A percentile compares a stretch with the other conserved stretches of the same genome.
phyloP scores from a whole-genome alignment of 1,140 invertebrate species.

The Atta cephalotes region DNA sequence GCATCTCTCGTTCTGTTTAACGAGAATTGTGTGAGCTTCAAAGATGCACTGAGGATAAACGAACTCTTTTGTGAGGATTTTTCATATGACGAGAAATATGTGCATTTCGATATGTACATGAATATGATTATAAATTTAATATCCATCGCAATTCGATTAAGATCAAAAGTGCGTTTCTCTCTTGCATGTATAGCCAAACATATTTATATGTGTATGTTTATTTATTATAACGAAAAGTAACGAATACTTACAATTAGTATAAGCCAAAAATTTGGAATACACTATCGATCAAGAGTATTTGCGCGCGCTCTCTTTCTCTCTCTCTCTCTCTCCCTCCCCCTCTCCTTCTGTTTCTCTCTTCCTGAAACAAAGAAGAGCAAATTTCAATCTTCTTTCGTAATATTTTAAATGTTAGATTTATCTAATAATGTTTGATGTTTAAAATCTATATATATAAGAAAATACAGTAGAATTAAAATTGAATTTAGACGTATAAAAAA shows the following conservation, averaged over 20 bases:
- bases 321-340: too few relatives aligned
- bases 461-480: too few relatives aligned
- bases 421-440: too few relatives aligned
- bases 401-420: too few relatives aligned
- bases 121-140: constrained; percentile 40
- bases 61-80: constrained; percentile 26
- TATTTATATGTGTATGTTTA: neutral
- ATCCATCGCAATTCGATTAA: neutral
- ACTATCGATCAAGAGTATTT: too few relatives aligned
- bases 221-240: too few relatives aligned
- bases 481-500: too few relatives aligned
- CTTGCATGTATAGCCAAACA: neutral
- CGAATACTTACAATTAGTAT: neutral
- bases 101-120: neutral
- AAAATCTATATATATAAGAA: neutral
- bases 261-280: neutral
- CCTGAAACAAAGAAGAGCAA: too few relatives aligned
- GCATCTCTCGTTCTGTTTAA: constrained; percentile 23
- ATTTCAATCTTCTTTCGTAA: too few relatives aligned
- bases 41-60: constrained; percentile 30
- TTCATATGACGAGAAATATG: constrained; percentile 11
- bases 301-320: too few relatives aligned
- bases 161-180: neutral
- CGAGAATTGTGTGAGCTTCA: constrained; percentile 19
- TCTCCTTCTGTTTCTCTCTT: too few relatives aligned